phyloP scores from a whole-genome alignment of 1,140 invertebrate species.

The Anoplolepis gracilipes region DNA sequence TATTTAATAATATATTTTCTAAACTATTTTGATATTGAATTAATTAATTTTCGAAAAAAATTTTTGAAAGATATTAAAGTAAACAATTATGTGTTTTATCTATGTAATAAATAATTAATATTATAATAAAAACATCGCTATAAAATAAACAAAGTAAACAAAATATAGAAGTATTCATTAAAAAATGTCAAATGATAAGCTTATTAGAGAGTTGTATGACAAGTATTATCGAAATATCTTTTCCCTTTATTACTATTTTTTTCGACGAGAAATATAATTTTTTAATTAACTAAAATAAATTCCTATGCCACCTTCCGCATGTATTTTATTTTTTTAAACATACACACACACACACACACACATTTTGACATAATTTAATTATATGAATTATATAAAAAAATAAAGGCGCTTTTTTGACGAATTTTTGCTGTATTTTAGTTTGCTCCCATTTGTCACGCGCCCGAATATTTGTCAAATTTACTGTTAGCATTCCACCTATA shows the following conservation, averaged over 20 bases:
- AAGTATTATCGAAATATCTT: conserved; percentile 23
- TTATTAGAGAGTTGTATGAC: not conserved
- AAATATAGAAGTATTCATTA: not conserved
- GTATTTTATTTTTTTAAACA: not conserved
- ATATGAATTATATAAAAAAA: not conserved
- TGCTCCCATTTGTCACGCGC: not conserved
- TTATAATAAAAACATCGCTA: not conserved
- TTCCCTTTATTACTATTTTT: not conserved
- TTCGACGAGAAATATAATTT: not conserved
- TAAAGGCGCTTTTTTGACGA: conserved; percentile 2
- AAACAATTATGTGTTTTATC: not conserved
- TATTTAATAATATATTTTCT: not conserved
- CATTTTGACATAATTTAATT: not conserved
- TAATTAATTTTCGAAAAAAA: not conserved
- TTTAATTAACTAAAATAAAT: conserved; percentile 19
- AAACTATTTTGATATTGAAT: not conserved
- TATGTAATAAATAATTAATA: not conserved
- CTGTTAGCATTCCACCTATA: not conserved
- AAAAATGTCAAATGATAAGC: not conserved
- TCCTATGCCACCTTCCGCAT: not conserved
- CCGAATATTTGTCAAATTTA: conserved; percentile 6
- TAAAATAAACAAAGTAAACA: not conserved
- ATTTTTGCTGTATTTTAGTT: conserved; percentile 25
- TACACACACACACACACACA: no score
- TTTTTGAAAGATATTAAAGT: no score